phyloP scores from a whole-genome alignment of 1,140 invertebrate species.

The Drosophila parvula region DNA sequence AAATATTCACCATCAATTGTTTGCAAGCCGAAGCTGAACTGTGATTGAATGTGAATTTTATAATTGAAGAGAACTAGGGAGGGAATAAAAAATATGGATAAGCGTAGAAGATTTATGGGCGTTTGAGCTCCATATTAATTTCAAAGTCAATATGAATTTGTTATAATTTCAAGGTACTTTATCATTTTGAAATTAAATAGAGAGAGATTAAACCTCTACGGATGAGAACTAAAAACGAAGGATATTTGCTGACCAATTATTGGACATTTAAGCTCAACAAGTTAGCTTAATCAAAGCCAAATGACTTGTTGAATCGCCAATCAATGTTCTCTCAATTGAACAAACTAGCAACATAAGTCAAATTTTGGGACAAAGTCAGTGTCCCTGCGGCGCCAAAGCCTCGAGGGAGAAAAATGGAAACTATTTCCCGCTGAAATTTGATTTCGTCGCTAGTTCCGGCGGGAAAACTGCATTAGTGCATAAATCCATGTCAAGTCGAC shows the following conservation, averaged over 20 bases:
- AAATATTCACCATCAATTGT: slow-evolving; percentile 32
- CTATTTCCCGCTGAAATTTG: slow-evolving; percentile 57
- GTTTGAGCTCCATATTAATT: background rate
- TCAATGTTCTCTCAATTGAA: slow-evolving; percentile 16
- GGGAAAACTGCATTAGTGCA: slow-evolving; percentile 72
- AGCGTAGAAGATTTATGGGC: background rate
- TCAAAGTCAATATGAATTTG: background rate
- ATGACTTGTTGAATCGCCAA: slow-evolving; percentile 16
- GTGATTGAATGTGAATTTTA: slow-evolving; percentile 21
- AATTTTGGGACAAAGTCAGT: background rate
- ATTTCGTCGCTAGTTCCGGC: slow-evolving; percentile 35
- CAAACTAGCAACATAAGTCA: slow-evolving; percentile 5
- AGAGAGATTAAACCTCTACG: background rate
- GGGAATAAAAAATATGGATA: background rate
- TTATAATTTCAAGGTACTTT: too few relatives aligned
- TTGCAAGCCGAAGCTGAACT: slow-evolving; percentile 7
- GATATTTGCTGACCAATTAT: background rate
- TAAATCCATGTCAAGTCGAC: slow-evolving; percentile 78
- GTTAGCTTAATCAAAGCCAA: background rate
- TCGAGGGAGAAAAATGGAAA: slow-evolving; percentile 7
- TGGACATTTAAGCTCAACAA: background rate
- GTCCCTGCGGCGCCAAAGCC: background rate
- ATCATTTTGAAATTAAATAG: background rate
- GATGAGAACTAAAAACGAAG: background rate
- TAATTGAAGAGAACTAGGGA: slow-evolving; percentile 1